Evolutionary conservation across 2,797 vertebrate species (phyloP), one percentile per base, ranked within the genome.

Genomic region (Artibeus lituratus): DNA sequence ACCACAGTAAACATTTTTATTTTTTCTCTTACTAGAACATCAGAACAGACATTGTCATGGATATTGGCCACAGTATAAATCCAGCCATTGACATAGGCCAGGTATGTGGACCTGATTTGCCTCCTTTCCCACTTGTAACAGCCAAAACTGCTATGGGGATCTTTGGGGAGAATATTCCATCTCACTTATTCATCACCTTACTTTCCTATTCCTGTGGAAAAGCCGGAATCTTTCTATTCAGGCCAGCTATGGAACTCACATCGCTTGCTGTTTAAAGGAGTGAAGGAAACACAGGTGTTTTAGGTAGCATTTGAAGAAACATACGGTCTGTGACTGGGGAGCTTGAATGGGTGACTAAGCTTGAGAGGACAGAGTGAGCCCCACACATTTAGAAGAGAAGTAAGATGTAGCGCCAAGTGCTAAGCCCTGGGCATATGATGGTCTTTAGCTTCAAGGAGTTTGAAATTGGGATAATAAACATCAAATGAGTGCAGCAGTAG

Each of bases 21-120:
- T 65, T 44, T 57, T 47, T 97, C 97, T 91, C 39, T 90, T 94
- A 44, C 94, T 96, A 98, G 98, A 98, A 98, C 73, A 95, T 98
- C 95, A 98, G 98, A 97, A 99, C 98, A 76, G 98, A 99, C 88
- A 98, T 99, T 51, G 98, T 99, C 94, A 98, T 98, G 98, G 98
- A 99, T 7, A 2, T 97, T 72, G 98, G 98, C 90, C 59, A 15
- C 96, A 99, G 98, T 85, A 98, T 99, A 96, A 99, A 98, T 81
- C 98, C 98, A 83, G 98, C 98, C 84, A 92, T 99, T 92, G 98
- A 99, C 96, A 96, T 98, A 94, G 98, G 98, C 83, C 98, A 99
- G 98, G 98, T 99, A 98, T 0, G 98, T 98, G 47, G 18, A 67
- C 86, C 87, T n/a, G 42, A 70, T 62, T 84, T 86, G 18, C 32